Evolutionary conservation across 2,797 vertebrate genomes (phyloP), one percentile per base, ranked within the genome.

Genomic region (Acrossocheilus fasciatus): DNA sequence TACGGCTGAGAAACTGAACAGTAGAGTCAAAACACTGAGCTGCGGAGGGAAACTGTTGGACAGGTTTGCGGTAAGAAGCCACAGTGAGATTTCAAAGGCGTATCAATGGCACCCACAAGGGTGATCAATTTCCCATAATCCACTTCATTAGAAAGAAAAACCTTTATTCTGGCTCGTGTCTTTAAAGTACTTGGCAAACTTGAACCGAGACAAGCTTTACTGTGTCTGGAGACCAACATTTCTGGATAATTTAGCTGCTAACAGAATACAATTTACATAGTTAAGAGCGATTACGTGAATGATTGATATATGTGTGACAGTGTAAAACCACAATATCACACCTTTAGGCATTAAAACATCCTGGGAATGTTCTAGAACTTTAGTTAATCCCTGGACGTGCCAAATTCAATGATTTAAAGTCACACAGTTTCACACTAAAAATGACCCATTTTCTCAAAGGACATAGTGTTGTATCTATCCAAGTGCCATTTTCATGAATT

Each of bases 1-100:
- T 93, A 91, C 92, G 90, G 87, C 88, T 90, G 88, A 87, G 90
- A 93, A 89, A 91, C 91, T 91, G 90, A 91, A 92, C 90, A 91
- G 80, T 83, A 93, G 90, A 93, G 92, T 95, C 93, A 93, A 94
- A 95, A 95, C 93, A 95, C 43, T n/a, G 54, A 70, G 91, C 92
- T 87, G 88, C 69, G 45, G 41, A 41, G 23, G 59, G 41, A 26
- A 72, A 62, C 4, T n/a, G 9, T 45, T 82, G 54, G 52, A 26
- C 15, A 10, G 39, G 54, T 17, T 43, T n/a, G 45, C 6, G 11
- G 76, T 52, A 47, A n/a, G 41, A 75, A 83, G 70, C 72, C 57
- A 64, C 30, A 50, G 82, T 0, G 20, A 66, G 57, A 64, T 76
- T 75, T 84, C 73, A 84, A 77, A 69, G 62, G 23, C 0, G n/a